phyloP scores from a whole-genome alignment of 1,140 invertebrate genomes.

The Psilanteris sp. region DNA sequence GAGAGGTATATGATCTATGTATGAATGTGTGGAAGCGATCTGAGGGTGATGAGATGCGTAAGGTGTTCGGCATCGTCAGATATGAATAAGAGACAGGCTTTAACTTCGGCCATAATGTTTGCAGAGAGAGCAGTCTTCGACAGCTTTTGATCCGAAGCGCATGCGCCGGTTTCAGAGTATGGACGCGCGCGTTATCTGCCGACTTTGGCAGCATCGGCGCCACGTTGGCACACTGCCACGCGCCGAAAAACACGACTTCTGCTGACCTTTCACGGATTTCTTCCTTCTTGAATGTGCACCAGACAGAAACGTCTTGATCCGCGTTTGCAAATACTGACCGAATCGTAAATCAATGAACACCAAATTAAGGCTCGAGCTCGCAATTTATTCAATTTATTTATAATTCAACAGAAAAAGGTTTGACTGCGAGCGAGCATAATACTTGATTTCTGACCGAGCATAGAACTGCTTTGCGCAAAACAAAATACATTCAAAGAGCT shows the following conservation, averaged over 20 bases:
- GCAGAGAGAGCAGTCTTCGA: constrained; percentile 18
- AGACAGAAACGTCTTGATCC: constrained; percentile 51
- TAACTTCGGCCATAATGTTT: constrained; percentile 20
- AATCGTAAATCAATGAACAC: constrained; percentile 55
- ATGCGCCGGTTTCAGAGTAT: not conserved
- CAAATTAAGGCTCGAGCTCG: constrained; percentile 44
- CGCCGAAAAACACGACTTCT: constrained; percentile 52
- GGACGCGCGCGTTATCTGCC: constrained; percentile 26
- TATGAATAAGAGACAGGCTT: too few relatives aligned
- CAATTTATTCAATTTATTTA: constrained; percentile 58
- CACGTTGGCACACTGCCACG: constrained; percentile 64
- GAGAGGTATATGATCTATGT: too few relatives aligned
- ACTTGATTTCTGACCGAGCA: too few relatives aligned
- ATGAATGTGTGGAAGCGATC: too few relatives aligned
- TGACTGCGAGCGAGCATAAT: constrained; percentile 10
- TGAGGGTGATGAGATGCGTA: too few relatives aligned
- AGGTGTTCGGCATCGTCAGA: too few relatives aligned
- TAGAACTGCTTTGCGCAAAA: constrained; percentile 1
- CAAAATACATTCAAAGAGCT: constrained; percentile 8
- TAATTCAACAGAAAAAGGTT: constrained; percentile 41
- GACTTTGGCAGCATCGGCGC: constrained; percentile 37
- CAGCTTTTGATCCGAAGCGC: constrained; percentile 26
- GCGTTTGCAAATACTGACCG: constrained; percentile 38
- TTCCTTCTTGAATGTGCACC: constrained; percentile 51
- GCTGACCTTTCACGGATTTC: constrained; percentile 67